These are phyloP conservation scores for Haliclona indistincta DNA, from an alignment of 37 sponge, comb jelly and placozoan genomes.

Conservation along the genomic window DNA sequence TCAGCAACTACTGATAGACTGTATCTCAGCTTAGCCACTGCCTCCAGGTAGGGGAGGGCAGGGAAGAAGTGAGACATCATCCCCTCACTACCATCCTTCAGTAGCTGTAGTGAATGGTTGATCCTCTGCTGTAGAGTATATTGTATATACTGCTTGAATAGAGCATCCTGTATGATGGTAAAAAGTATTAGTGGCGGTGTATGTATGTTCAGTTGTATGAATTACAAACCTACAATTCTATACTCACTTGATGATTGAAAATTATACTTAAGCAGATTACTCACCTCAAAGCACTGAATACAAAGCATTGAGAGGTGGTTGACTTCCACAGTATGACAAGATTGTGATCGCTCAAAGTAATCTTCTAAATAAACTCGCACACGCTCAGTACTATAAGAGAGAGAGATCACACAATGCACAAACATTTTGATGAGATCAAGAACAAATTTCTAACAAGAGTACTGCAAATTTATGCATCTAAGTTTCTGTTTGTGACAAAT, in stretches of 20 bases:
- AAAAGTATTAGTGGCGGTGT: neutral
- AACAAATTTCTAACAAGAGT: too few species aligned
- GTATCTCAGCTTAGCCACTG: slow-evolving; percentile 52
- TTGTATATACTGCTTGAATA: slow-evolving; percentile 29
- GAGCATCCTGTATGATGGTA: slow-evolving; percentile 48
- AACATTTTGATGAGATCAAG: too few species aligned
- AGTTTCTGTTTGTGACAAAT: too few species aligned
- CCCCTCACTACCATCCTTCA: neutral
- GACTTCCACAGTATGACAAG: slow-evolving; percentile 2
- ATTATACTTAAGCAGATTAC: too few species aligned
- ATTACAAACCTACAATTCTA: too few species aligned
- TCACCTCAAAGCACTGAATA: slow-evolving; percentile 77
- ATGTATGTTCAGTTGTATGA: slow-evolving; percentile 1
- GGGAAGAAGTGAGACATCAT: too few species aligned
- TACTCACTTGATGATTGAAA: too few species aligned
- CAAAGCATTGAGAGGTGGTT: slow-evolving; percentile 60
- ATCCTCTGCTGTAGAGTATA: slow-evolving; percentile 5
- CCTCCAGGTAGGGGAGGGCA: slow-evolving; percentile 46
- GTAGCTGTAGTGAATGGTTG: neutral
- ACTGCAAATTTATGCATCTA: too few species aligned
- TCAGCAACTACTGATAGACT: slow-evolving; percentile 43
- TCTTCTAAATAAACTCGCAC: slow-evolving; percentile 39
- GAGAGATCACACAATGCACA: neutral
- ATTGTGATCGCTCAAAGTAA: slow-evolving; percentile 52
- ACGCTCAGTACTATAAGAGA: slow-evolving; percentile 35